Conservation (phyloP, 2,113 vertebrate species). For the Anguilla rostrata region DNA sequence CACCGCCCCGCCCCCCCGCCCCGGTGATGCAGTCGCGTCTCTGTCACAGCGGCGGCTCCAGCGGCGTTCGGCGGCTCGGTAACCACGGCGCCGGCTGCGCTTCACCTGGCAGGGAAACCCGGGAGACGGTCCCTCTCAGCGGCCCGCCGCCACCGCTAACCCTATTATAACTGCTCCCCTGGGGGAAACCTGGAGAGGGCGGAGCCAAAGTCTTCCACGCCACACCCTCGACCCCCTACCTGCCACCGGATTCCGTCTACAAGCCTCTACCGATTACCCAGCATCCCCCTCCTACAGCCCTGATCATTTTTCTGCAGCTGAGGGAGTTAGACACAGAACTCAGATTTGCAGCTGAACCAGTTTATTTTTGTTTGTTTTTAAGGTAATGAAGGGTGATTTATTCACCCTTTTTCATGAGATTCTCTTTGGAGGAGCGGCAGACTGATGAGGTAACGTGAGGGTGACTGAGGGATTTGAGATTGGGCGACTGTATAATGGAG, state of each 20-base stretch:
- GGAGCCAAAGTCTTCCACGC: neutral
- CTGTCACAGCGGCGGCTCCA: neutral
- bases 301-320: too few relatives aligned
- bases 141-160: too few relatives aligned
- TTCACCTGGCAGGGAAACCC: neutral
- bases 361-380: neutral
- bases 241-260: neutral
- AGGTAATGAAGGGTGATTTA: too few relatives aligned
- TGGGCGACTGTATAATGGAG: constrained; percentile 5
- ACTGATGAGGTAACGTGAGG: constrained; percentile 27
- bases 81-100: neutral
- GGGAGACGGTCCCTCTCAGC: neutral
- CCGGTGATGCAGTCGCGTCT: neutral
- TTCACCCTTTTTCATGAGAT: neutral
- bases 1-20: neutral
- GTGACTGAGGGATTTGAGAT: constrained; percentile 47
- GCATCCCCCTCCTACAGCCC: constrained; percentile 66
- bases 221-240: neutral
- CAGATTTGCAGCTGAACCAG: too few relatives aligned
- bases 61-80: too few relatives aligned
- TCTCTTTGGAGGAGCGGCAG: constrained; percentile 19
- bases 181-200: neutral
- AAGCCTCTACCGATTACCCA: constrained; percentile 63
- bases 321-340: too few relatives aligned
- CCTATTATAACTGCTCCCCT: neutral